Percentiles rank a stretch among this genome's conserved stretches.
These are phyloP conservation scores for Solenopsis fugax DNA, from an alignment of 1,140 invertebrate species.

Conservation along the genomic window DNA sequence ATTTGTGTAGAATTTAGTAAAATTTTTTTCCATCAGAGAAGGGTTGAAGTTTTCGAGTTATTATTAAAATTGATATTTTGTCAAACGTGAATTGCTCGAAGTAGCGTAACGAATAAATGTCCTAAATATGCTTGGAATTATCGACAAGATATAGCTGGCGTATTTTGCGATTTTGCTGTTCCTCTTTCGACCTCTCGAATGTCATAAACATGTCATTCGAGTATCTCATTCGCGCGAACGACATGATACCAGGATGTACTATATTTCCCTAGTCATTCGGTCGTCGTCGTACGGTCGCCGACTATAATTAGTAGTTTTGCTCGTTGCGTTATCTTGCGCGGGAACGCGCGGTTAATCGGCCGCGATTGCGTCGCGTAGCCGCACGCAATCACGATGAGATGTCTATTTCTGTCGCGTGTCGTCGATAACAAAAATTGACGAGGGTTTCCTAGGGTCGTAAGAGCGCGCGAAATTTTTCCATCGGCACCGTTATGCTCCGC, in stretches of 20 bases:
- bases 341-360: slow-evolving; percentile 35
- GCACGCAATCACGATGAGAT: slow-evolving; percentile 25
- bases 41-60: neutral
- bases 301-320: slow-evolving; percentile 33
- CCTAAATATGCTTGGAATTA: neutral
- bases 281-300: neutral
- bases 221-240: neutral
- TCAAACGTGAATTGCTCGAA: slow-evolving; percentile 14
- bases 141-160: neutral
- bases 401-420: slow-evolving; percentile 26
- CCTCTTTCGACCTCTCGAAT: neutral
- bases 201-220: slow-evolving; percentile 2
- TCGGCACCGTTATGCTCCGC: slow-evolving; percentile 43
- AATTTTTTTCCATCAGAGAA: no score
- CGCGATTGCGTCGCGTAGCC: slow-evolving; percentile 31
- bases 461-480: slow-evolving; percentile 14
- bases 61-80: slow-evolving; percentile 24
- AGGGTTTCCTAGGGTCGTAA: no score
- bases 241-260: neutral
- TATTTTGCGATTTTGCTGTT: neutral
- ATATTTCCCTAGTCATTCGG: slow-evolving; percentile 7
- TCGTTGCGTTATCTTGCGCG: slow-evolving; percentile 41
- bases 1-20: no score
- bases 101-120: neutral
- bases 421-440: slow-evolving; percentile 34